Evolutionary conservation across 1,140 invertebrate genomes (phyloP), one percentile per base, ranked within the genome.

Genomic region (Chironomus striatipennis): DNA sequence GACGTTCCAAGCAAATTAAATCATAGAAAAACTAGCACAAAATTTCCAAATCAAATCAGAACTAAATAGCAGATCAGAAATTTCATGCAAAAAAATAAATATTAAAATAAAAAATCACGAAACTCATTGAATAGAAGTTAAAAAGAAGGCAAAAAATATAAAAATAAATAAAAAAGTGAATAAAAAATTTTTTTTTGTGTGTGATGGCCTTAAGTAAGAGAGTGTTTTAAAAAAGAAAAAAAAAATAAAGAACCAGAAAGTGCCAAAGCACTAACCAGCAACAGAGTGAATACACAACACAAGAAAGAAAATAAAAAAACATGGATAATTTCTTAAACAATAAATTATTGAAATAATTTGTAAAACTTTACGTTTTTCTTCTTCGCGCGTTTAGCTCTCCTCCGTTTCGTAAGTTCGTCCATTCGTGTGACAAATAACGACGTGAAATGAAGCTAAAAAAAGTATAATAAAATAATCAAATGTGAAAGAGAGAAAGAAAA

Each of bases 321-420:
- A 70, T 70, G 65, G 65, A 70, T 21, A 70, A 70, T 70, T 70
- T 70, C 20, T 70, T 70, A 70, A 70, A 70, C 65, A 70, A 70
- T 70, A 70, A 70, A 70, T 70, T 70, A 70, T 70, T 70, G 65
- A 70, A 70, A 70, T 70, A 70, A 70, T 70, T 70, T 70, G 65
- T 70, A 70, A 70, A 70, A 70, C 4, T 34, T 34, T 34, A 34
- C 65, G n/a, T 12, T 12, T 57, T 70, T 70, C 65, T 70, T 70
- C 65, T 18, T 70, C 65, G 18, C 65, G 65, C 47, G 47, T 57
- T 57, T 57, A 57, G 47, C n/a, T 15, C 43, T 57, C n/a, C 2
- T 57, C 47, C 47, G n/a, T 57, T 57, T 10, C 47, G n/a, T 57
- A 57, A 57, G n/a, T 57, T n/a, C 20, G 9, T 70, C 18, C 17